These are phyloP conservation scores for Yoshiicerus persimilis DNA, from an alignment of 1,140 invertebrate species.

Conservation along the genomic window DNA sequence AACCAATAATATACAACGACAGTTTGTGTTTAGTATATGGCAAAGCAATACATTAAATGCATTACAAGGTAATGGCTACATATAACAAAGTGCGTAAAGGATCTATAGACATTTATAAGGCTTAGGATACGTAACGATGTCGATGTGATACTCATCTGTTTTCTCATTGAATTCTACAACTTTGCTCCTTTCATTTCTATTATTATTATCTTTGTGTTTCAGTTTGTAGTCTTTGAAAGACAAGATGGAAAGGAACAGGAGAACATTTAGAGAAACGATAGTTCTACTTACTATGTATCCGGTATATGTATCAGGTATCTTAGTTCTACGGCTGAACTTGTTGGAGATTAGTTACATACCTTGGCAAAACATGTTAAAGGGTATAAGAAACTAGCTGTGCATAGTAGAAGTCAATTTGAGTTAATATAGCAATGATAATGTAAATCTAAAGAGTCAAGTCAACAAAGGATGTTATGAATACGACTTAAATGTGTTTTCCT, in stretches of 20 bases:
- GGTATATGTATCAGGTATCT: background rate
- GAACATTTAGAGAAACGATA: background rate
- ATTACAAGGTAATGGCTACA: background rate
- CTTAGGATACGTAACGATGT: background rate
- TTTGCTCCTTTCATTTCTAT: background rate
- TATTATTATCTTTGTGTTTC: background rate
- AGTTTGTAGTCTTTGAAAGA: background rate
- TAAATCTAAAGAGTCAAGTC: background rate
- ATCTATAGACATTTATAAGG: too few relatives aligned
- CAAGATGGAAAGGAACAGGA: background rate
- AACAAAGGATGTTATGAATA: constrained; percentile 8
- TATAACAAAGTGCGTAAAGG: background rate
- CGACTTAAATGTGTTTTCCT: constrained; percentile 4
- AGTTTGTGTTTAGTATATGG: background rate
- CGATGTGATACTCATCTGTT: background rate
- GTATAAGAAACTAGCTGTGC: background rate
- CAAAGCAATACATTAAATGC: background rate
- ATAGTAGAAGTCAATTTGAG: background rate
- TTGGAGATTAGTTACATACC: background rate
- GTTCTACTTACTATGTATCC: background rate
- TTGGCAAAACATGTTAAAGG: background rate
- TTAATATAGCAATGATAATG: background rate
- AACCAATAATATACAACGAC: background rate
- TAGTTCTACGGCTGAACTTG: background rate
- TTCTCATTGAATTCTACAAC: background rate